Percentiles rank a stretch among this genome's conserved stretches.
phyloP scores from a whole-genome alignment of 2,888 invertebrate species.

The Philaethria dido region DNA sequence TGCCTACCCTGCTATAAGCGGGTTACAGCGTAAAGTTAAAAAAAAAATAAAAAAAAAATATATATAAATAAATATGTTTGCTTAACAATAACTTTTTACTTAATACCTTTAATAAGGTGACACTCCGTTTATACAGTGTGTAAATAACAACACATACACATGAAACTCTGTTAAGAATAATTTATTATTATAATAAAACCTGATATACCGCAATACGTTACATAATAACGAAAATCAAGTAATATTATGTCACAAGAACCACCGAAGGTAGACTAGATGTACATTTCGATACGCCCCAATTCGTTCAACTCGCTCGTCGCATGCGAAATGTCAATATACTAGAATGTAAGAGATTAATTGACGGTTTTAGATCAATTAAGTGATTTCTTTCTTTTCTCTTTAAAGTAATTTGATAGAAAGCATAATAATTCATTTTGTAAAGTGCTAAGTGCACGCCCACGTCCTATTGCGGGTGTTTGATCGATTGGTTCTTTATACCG shows the following conservation, averaged over 20 bases:
- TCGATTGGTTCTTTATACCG: neutral
- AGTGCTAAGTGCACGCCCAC: conserved; percentile 8
- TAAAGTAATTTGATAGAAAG: conserved; percentile 17
- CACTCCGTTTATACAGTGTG: neutral
- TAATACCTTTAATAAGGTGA: neutral
- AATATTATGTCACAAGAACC: conserved; percentile 17
- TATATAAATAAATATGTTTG: neutral
- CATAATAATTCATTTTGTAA: conserved; percentile 11
- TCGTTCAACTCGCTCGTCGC: conserved; percentile 18
- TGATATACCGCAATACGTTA: neutral
- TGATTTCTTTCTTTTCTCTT: conserved; percentile 16
- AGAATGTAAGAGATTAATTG: conserved; percentile 13
- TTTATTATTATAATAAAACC: conserved; percentile 5
- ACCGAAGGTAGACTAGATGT: neutral
- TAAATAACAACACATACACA: too few species aligned
- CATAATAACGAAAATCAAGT: conserved; percentile 2
- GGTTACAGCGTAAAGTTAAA: too few species aligned
- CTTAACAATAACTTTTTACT: conserved; percentile 3
- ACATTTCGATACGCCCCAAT: conserved; percentile 14
- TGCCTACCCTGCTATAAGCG: too few species aligned
- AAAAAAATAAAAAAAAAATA: too few species aligned
- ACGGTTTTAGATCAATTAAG: conserved; percentile 22
- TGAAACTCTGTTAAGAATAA: neutral
- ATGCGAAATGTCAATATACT: conserved; percentile 21
- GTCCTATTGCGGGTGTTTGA: conserved; percentile 2